phyloP scores from a whole-genome alignment of 2,113 vertebrate genomes.

The Rafetus swinhoei region DNA sequence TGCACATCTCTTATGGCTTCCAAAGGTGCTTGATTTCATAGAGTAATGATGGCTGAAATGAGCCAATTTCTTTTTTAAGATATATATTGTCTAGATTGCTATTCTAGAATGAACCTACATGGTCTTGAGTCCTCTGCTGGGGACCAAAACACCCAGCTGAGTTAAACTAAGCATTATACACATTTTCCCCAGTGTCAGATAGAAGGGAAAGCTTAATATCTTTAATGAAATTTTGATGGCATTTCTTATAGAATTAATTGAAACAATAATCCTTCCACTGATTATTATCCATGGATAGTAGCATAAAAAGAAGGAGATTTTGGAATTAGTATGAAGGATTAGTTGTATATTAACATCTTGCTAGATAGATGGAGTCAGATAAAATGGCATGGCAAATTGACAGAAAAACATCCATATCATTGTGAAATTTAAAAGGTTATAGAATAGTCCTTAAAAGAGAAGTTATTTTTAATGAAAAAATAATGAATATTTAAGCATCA shows the following conservation, averaged over 20 bases:
- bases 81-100: background rate
- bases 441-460: background rate
- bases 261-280: conserved; percentile 24
- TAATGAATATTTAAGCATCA: conserved; percentile 29
- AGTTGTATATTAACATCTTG: conserved; percentile 14
- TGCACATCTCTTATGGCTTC: background rate
- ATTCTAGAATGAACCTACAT: background rate
- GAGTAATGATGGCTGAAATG: background rate
- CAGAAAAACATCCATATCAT: background rate
- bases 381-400: background rate
- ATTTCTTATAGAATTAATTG: conserved; percentile 11
- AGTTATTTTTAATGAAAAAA: conserved; percentile 7
- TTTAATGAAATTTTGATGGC: background rate
- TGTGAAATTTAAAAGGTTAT: conserved; percentile 46
- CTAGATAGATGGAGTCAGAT: conserved; percentile 25
- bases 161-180: background rate
- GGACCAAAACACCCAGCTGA: background rate
- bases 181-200: background rate
- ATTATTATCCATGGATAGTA: background rate
- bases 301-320: conserved; percentile 27
- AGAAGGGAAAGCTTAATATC: background rate
- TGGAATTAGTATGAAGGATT: conserved; percentile 5
- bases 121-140: background rate
- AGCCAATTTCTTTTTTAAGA: background rate
- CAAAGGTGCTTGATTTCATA: background rate